Evolutionary conservation across 2,113 vertebrate species (phyloP).

Genomic region (Mus pahari): DNA sequence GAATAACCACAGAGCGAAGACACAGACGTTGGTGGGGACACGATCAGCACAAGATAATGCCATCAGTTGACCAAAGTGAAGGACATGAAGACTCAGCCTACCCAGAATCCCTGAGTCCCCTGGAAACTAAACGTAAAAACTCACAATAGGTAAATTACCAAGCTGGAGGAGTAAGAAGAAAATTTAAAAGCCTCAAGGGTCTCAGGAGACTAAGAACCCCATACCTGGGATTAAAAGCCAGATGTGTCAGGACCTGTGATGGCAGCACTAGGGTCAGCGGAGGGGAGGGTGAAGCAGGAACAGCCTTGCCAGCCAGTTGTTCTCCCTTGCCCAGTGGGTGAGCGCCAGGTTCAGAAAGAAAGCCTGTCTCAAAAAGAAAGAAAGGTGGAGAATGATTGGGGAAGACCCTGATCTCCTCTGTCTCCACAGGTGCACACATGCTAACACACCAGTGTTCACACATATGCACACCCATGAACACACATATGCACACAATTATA

Average conservation of each 20-base stretch:
- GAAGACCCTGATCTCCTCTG: not conserved
- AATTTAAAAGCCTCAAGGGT: not conserved
- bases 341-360: not conserved
- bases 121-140: conserved; percentile 30
- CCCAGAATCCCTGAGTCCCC: not conserved
- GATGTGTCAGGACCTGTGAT: not conserved
- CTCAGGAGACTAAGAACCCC: not conserved
- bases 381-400: not conserved
- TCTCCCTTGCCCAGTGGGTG: not conserved
- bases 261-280: not conserved
- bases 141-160: conserved; percentile 25
- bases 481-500: not conserved
- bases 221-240: not conserved
- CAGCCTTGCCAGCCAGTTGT: not conserved
- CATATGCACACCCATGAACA: not conserved
- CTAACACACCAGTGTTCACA: not conserved
- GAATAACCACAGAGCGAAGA: not conserved
- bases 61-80: not conserved
- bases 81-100: not conserved
- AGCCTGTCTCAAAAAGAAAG: not conserved
- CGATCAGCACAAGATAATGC: not conserved
- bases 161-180: conserved; percentile 18
- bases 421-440: too few species aligned
- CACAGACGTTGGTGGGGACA: not conserved
- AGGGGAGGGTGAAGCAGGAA: not conserved